These are phyloP conservation scores for Apodemia hepburni DNA, from an alignment of 2,888 invertebrate genomes.

Conservation along the genomic window DNA sequence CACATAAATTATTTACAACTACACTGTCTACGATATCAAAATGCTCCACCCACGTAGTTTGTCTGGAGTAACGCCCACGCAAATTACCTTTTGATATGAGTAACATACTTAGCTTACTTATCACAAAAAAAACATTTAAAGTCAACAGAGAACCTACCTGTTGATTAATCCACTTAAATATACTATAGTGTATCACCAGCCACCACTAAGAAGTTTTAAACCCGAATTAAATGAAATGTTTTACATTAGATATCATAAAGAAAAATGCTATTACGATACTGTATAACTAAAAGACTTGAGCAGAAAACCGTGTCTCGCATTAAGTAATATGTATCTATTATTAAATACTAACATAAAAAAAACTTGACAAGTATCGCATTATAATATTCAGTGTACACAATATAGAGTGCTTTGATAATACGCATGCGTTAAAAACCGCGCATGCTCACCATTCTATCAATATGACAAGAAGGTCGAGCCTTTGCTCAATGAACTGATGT, in stretches of 20 bases:
- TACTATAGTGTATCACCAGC: background rate
- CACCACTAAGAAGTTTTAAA: background rate
- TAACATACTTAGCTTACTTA: background rate
- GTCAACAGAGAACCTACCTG: conserved; percentile 50
- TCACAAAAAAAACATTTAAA: background rate
- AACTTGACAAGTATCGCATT: conserved; percentile 11
- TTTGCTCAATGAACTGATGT: conserved; percentile 12
- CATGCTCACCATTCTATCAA: conserved; percentile 10
- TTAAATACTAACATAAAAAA: background rate
- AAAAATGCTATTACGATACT: background rate
- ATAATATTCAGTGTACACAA: conserved; percentile 20
- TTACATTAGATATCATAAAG: background rate
- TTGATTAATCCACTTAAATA: conserved; percentile 43
- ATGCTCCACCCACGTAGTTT: conserved; percentile 51
- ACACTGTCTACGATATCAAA: conserved; percentile 48
- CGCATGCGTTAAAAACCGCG: conserved; percentile 6
- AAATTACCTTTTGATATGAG: background rate
- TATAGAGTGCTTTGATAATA: conserved; percentile 11
- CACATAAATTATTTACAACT: conserved; percentile 45
- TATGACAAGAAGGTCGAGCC: conserved; percentile 18
- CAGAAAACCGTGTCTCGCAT: background rate
- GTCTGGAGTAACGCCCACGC: conserved; percentile 71
- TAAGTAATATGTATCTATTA: background rate
- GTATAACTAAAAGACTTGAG: background rate
- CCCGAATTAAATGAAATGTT: background rate